Evolutionary conservation across 2,113 vertebrate genomes (phyloP), one percentile per base, ranked within the genome.

Genomic region (Ciconia boyciana): DNA sequence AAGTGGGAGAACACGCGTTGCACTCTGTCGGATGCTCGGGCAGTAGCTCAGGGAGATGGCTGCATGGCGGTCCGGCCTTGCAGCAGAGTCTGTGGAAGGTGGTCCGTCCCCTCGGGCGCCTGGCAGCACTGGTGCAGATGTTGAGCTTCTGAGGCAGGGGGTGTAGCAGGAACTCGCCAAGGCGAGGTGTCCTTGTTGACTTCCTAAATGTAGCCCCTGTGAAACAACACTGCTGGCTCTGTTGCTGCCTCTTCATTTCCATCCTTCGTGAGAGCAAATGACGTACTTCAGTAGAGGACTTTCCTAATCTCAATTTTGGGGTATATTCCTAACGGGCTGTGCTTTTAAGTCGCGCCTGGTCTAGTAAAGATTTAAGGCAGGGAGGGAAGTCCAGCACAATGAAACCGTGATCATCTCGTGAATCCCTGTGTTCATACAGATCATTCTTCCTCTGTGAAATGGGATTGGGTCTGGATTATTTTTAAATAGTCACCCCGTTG

Each of bases 111-210:
- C 16, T 7, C 7, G 28, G 51, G 34, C 10, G 1, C n/a, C 7
- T 2, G 13, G 39, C 16, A 13, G 19, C 52, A 25, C 44, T 4
- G 25, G 20, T 5, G 26, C 5, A 15, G 41, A 1, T 6, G 7
- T 3, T 15, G 29, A 57, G 28, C 18, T 64, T 32, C 11, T 2
- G 21, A 11, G 54, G 62, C 28, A 2, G 0, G 1, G 18, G 26
- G 13, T 6, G 0, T 5, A 24, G 54, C 25, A 8, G 31, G 8
- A 36, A 3, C 28, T n/a, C 1, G 0, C 2, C 1, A 20, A 9
- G 9, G 13, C 7, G 20, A 51, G 15, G 9, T 10, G n/a, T 76
- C 55, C 31, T 16, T 17, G 14, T 1, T 57, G 64, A 8, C 25
- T 48, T 49, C 11, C 25, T 13, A 18, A 25, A 9, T 1, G 4